A percentile compares a stretch with the other conserved stretches of the same genome.
These are phyloP conservation scores for Coremacera marginata DNA, from an alignment of 2,888 invertebrate genomes.

Conservation along the genomic window DNA sequence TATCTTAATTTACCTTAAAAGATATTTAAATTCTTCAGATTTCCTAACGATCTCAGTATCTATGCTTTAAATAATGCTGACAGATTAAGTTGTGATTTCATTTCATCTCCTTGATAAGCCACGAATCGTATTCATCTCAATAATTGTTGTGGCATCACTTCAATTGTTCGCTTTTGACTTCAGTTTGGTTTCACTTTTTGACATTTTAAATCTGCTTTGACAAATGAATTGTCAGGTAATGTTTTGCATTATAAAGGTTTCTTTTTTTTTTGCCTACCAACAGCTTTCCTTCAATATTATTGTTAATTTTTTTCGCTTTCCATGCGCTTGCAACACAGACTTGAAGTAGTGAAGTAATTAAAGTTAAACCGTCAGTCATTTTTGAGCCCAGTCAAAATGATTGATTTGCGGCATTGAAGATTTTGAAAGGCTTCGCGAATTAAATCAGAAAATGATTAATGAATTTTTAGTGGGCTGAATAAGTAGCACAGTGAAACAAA, in stretches of 20 bases:
- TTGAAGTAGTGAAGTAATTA: background rate
- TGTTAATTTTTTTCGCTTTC: too few species aligned
- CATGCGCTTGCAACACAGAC: background rate
- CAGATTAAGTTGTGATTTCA: too few species aligned
- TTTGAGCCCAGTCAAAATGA: background rate
- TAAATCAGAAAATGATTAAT: slow-evolving; percentile 27
- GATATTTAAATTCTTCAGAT: too few species aligned
- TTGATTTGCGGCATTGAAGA: slow-evolving; percentile 18
- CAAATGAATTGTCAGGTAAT: slow-evolving; percentile 8
- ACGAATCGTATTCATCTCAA: too few species aligned
- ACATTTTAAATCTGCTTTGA: slow-evolving; percentile 13
- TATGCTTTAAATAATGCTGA: too few species aligned
- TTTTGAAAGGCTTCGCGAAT: slow-evolving; percentile 6
- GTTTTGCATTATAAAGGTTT: too few species aligned
- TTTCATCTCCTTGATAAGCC: too few species aligned
- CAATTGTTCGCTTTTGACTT: slow-evolving; percentile 1
- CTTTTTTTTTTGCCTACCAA: background rate
- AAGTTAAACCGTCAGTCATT: background rate
- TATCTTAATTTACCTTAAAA: too few species aligned
- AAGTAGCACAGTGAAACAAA: background rate
- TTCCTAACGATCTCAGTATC: too few species aligned
- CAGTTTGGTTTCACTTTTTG: slow-evolving; percentile 4
- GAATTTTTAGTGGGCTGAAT: background rate
- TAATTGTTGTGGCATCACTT: background rate
- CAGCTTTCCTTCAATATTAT: background rate